Percentiles rank a stretch among this genome's conserved stretches.
Conservation (phyloP, 2,888 invertebrate species). For the Sycophila texana region DNA sequence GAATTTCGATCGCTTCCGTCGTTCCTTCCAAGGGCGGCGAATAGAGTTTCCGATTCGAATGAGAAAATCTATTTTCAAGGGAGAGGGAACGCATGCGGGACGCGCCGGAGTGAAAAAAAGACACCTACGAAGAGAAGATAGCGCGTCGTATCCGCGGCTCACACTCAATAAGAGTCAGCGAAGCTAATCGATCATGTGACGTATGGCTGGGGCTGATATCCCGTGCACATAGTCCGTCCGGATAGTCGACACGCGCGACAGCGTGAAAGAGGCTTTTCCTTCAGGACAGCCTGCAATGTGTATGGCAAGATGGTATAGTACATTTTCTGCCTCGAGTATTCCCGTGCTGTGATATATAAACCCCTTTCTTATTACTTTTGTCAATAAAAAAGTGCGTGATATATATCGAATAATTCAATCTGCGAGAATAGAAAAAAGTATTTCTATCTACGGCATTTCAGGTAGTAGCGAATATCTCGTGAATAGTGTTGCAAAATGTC, state of each 20-base stretch:
- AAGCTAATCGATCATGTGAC: slow-evolving; percentile 60
- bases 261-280: slow-evolving; percentile 13
- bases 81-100: background rate
- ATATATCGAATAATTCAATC: too few species aligned
- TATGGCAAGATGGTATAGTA: too few species aligned
- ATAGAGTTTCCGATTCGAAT: slow-evolving; percentile 69
- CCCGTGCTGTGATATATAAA: too few species aligned
- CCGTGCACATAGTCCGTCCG: background rate
- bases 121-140: slow-evolving; percentile 26
- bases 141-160: slow-evolving; percentile 48
- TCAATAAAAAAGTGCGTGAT: too few species aligned
- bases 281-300: slow-evolving; percentile 9
- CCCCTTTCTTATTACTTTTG: too few species aligned
- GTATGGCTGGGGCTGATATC: slow-evolving; percentile 48
- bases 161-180: slow-evolving; percentile 58
- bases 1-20: slow-evolving; percentile 33
- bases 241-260: background rate
- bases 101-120: background rate
- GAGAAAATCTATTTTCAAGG: slow-evolving; percentile 68
- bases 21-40: slow-evolving; percentile 54
- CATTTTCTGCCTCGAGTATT: too few species aligned
- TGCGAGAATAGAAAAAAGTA: too few species aligned
- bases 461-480: too few species aligned
- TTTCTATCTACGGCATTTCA: too few species aligned
- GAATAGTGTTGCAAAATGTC: too few species aligned